A percentile compares a stretch with the other conserved stretches of the same genome.
These are phyloP conservation scores for Aphelinus certus DNA, from an alignment of 1,140 invertebrate genomes.

Conservation along the genomic window DNA sequence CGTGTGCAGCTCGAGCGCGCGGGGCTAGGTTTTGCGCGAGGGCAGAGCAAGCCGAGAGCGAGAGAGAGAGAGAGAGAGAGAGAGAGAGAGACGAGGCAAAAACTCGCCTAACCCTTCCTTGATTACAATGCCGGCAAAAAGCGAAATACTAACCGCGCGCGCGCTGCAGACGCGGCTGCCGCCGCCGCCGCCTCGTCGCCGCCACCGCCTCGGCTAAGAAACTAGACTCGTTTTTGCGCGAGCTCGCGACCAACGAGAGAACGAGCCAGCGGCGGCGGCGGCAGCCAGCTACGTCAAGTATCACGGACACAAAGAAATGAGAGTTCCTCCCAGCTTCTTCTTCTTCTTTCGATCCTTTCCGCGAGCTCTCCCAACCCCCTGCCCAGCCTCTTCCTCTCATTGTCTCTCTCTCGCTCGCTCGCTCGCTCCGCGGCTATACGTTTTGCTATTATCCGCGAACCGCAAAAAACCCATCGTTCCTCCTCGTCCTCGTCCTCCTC, in stretches of 20 bases:
- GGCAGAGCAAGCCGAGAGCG: conserved; percentile 29
- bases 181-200: conserved; percentile 22
- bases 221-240: conserved; percentile 66
- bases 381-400: background rate
- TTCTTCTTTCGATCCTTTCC: conserved; percentile 27
- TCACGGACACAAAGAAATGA: conserved; percentile 40
- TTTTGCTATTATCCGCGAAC: no score
- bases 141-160: conserved; percentile 65
- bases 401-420: conserved; percentile 14
- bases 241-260: conserved; percentile 43
- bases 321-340: conserved; percentile 32
- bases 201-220: conserved; percentile 61
- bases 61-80: conserved; percentile 46
- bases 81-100: conserved; percentile 56
- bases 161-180: conserved; percentile 30
- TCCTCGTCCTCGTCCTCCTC: background rate
- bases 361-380: no score
- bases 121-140: conserved; percentile 68
- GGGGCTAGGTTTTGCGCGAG: conserved; percentile 58
- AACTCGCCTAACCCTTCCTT: conserved; percentile 68
- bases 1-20: no score
- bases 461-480: conserved; percentile 24
- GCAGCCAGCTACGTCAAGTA: conserved; percentile 35
- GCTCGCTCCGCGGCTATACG: background rate
- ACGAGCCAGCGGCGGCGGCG: conserved; percentile 38